These are phyloP conservation scores for Drosophila parabipectinata DNA, from an alignment of 1,140 invertebrate genomes.

Conservation along the genomic window DNA sequence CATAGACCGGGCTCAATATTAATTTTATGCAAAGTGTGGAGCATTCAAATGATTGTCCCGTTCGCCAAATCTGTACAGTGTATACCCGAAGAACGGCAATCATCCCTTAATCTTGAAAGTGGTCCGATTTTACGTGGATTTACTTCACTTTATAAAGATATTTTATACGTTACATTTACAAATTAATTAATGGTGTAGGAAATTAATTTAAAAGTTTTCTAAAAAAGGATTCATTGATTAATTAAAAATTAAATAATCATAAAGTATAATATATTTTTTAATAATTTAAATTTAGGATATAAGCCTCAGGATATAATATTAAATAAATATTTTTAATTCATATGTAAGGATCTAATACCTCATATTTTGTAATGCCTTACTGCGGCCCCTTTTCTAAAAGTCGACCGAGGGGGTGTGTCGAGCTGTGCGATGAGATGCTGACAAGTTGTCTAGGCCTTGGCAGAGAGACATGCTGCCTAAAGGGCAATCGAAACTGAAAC, in stretches of 20 bases:
- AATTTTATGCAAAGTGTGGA: slow-evolving; percentile 77
- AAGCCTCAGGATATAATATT: too few relatives aligned
- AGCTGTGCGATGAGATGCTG: slow-evolving; percentile 21
- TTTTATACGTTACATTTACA: background rate
- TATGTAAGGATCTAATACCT: too few relatives aligned
- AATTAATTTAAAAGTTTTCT: too few relatives aligned
- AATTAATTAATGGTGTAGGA: background rate
- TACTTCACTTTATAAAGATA: background rate
- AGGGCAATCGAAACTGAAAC: slow-evolving; percentile 46
- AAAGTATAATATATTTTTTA: too few relatives aligned
- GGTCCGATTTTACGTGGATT: background rate
- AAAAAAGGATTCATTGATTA: too few relatives aligned
- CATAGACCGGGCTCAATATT: slow-evolving; percentile 45
- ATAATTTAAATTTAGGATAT: too few relatives aligned
- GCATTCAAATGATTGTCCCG: slow-evolving; percentile 56
- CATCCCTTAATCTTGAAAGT: background rate
- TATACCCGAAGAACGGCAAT: background rate
- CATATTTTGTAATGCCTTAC: background rate
- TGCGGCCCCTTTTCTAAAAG: background rate
- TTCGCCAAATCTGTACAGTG: slow-evolving; percentile 1
- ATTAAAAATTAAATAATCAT: too few relatives aligned
- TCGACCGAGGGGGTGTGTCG: background rate
- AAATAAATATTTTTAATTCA: too few relatives aligned
- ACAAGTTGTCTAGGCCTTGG: slow-evolving; percentile 51
- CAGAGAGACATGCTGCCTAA: slow-evolving; percentile 23